phyloP scores from a whole-genome alignment of 2,113 vertebrate species.

The Oreochromis aureus region DNA sequence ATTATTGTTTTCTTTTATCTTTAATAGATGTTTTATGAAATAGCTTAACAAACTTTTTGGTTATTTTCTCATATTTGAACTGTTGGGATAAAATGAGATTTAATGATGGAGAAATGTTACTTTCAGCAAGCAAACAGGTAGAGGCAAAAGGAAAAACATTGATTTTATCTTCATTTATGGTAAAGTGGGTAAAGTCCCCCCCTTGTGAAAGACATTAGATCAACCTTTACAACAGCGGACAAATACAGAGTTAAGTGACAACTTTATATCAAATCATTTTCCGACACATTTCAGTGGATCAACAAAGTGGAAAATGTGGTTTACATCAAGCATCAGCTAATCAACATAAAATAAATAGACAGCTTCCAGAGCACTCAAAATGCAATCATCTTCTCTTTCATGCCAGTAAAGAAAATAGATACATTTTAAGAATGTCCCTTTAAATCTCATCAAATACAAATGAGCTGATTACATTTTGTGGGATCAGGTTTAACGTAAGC shows the following conservation, averaged over 20 bases:
- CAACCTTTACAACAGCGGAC: accelerated
- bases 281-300: neutral
- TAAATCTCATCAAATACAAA: neutral
- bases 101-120: neutral
- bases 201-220: neutral
- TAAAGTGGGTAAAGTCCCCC: accelerated
- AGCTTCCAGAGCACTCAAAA: neutral
- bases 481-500: accelerated
- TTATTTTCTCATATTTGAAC: neutral
- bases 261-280: neutral
- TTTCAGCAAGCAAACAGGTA: neutral
- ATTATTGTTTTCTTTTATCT: neutral
- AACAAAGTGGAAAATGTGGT: accelerated
- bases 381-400: neutral
- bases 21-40: neutral
- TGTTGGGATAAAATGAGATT: neutral
- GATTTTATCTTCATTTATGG: neutral
- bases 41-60: neutral
- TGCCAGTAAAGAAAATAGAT: neutral
- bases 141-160: neutral
- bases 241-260: neutral
- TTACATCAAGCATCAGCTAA: neutral
- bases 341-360: neutral
- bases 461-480: neutral
- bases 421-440: neutral